Evolutionary conservation across 2,113 vertebrate genomes (phyloP), one percentile per base, ranked within the genome.

Genomic region (Ochotona princeps): DNA sequence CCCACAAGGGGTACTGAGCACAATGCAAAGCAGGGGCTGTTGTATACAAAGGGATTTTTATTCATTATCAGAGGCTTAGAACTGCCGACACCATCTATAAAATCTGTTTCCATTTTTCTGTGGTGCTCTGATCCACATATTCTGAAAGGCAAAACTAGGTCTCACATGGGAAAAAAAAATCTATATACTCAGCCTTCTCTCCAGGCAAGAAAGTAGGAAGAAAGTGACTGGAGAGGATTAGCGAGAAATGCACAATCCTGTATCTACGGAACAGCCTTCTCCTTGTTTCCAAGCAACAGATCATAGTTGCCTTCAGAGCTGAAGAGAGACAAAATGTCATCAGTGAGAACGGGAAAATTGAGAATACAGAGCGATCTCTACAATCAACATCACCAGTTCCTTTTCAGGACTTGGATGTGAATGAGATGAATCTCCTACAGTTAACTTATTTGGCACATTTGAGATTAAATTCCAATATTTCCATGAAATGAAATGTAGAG

Each of bases 401-500:
- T 66, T 66, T 44, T 28, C 17, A 32, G 25, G 18, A 78, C 14
- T 10, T 66, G 90, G 38, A n/a, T 38, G 75, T 81, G 12, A 70
- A 26, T 70, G 25, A 12, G 57, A 4, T 47, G 47, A 14, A 1
- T 75, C 2, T 90, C 21, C 32, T 76, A 80, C 0, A 35, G 25
- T 65, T 87, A 61, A 67, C 30, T 82, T 54, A 63, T 2, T 25
- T 35, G 70, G 6, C 10, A 93, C 54, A 54, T 76, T 60, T 63
- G 30, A 86, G 6, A 17, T 78, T 73, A 83, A 32, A 79, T 87
- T 20, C 15, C 1, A 70, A 25, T 83, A 75, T 21, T 75, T 32
- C 0, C 86, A 12, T 32, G 23, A 89, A 61, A 15, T 84, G 12
- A 80, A 88, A 86, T 26, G 69, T 63, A 95, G 92, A 95, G 92